These are phyloP conservation scores for Euzetes globulus DNA, from an alignment of 2,888 invertebrate species.

Conservation along the genomic window DNA sequence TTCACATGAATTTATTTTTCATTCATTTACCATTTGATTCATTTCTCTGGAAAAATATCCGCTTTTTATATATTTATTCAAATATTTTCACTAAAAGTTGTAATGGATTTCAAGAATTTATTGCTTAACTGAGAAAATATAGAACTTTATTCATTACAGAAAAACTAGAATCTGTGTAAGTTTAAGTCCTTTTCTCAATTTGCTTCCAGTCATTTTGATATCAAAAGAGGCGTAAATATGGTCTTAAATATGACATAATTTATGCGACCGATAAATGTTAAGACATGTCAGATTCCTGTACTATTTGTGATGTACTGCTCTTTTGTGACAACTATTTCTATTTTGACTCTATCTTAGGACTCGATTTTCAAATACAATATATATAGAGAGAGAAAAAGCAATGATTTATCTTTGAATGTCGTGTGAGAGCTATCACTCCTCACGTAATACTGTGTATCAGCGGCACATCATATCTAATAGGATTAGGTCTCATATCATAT, in stretches of 20 bases:
- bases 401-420: slow-evolving; percentile 22
- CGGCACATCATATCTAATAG: slow-evolving; percentile 8
- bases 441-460: neutral
- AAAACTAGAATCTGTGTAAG: neutral
- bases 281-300: neutral
- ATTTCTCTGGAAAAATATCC: neutral
- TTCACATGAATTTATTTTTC: neutral
- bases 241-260: neutral
- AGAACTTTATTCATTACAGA: neutral
- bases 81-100: neutral
- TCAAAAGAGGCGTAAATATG: neutral
- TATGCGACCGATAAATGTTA: slow-evolving; percentile 8
- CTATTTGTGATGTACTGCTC: neutral
- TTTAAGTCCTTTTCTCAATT: neutral
- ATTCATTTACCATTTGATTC: neutral
- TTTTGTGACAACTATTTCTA: neutral
- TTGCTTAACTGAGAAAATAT: neutral
- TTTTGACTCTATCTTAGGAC: neutral
- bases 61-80: neutral
- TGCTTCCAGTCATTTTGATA: slow-evolving; percentile 15
- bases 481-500: slow-evolving; percentile 20
- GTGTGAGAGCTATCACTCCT: slow-evolving; percentile 22
- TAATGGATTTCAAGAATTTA: neutral
- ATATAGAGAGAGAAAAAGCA: neutral
- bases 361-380: neutral